Evolutionary conservation across 1,140 invertebrate species (phyloP), one percentile per base, ranked within the genome.

Genomic region (Eriocheir sinensis): DNA sequence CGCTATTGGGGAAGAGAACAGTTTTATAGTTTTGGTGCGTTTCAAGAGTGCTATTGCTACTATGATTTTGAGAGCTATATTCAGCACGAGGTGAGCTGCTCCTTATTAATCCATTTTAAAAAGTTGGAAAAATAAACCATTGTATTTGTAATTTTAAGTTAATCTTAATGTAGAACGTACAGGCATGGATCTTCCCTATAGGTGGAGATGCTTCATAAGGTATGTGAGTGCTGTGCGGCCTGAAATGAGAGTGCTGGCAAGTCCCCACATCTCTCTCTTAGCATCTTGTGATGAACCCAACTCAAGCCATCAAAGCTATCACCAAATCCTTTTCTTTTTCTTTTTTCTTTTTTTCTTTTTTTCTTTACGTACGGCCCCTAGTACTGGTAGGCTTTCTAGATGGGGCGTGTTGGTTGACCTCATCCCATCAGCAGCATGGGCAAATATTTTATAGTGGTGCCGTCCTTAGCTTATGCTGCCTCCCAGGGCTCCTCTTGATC

Each of bases 11-110:
- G 41, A 36, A 80, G 90, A n/a, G 4, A 0, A 27, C 34, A 81
- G 21, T 91, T 91, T 44, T 21, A 38, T 0, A 91, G 72, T 44
- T 91, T 91, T 81, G 90, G 90, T n/a, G 1, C 60, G 2, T 79
- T 91, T 1, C 90, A 32, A 21, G 80, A 81, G 36, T 81, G 90
- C 21, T 32, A 80, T 4, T 91, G 38, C 36, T 30, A n/a, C 15
- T 72, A 8, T 36, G 53, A 72, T 30, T n/a, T 12, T 91, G 72
- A 81, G 2, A 40, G 38, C 17, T 12, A 30, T 2, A 41, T 44
- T n/a, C 36, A n/a, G 12, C 60, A 41, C 27, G 60, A 91, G 60
- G 90, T 80, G 44, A n/a, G 34, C 30, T 0, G 36, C 8, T 81
- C 30, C 34, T 88, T 89, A 48, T 89, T 36, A 48, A 48, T 15